Conservation (phyloP, 2,888 invertebrate genomes). For the Heliconius hortense region DNA sequence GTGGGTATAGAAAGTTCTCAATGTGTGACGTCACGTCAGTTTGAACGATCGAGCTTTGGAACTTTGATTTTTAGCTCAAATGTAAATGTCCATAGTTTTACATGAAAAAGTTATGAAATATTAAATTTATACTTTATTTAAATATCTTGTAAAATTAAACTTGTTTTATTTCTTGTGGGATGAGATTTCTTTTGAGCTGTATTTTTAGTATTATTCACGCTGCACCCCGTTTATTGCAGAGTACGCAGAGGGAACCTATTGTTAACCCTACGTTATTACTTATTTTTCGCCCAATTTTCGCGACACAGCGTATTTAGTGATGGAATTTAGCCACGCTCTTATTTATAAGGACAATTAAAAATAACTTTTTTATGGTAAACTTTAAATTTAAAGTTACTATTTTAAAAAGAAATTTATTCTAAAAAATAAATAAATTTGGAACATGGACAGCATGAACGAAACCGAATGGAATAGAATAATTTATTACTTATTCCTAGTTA, state of each 20-base stretch:
- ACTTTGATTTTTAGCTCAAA: constrained; percentile 7
- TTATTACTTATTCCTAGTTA: not conserved
- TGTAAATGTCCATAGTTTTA: constrained; percentile 1
- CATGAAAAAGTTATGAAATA: not conserved
- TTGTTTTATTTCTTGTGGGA: no score
- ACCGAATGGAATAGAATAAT: not conserved
- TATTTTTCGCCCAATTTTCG: no score
- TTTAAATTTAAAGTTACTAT: not conserved
- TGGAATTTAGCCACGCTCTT: no score
- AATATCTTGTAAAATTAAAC: not conserved
- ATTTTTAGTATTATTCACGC: no score
- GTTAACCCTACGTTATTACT: no score
- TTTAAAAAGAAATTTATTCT: not conserved
- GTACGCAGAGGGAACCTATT: no score
- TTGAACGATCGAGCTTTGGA: constrained; percentile 2
- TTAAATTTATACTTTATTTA: no score
- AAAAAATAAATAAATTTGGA: not conserved
- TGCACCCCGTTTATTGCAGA: no score
- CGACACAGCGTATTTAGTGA: no score
- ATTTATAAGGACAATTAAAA: not conserved
- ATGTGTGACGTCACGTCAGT: not conserved
- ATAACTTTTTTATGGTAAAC: not conserved
- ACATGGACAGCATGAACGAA: not conserved
- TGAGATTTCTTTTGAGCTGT: no score
- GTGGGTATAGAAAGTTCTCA: constrained; percentile 8